Base-by-base conservation (phyloP, 2,888 invertebrate genomes). In the Brachypterus glaber region DNA sequence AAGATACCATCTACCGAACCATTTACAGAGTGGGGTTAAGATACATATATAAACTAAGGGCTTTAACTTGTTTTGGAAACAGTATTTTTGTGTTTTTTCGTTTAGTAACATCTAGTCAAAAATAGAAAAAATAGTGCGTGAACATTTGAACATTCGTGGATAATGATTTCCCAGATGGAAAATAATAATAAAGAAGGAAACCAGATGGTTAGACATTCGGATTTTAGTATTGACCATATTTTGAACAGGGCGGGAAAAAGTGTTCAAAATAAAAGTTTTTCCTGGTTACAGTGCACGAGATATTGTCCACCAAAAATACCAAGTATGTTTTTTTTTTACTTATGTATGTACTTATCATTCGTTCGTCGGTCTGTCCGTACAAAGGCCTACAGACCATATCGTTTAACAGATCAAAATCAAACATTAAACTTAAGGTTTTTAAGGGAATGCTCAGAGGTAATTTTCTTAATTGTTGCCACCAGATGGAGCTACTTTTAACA, bases 251-350 rank as follows among this genome's bases (percentile, higher is more conserved):
- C 73, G 13, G 63, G 75, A 27, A 52, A 50, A 44, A 50, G 43
- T 30, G 21, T 18, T 18, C 11, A 30, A 9, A 33, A 25, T 12
- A 40, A 30, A 35, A 32, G 7, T 5, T 54, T 51, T 40, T 17
- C 71, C 34, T 83, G 83, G 83, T 60, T 83, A 46, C 75, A 76
- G 46, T 83, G 81, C 52, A 82, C 82, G 3, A 69, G 83, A 43
- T 83, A 82, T 53, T 73, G 74, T 47, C 83, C 83, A 1, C 83
- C 83, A 1, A 78, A 77, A 52, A 58, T 83, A 32, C 78, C 77
- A 53, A 71, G 82, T 74, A 70, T 77, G 74, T 63, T 46, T 36
- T 35, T 43, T 37, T n/a, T n/a, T n/a, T n/a, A n/a, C n/a, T n/a
- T n/a, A n/a, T n/a, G n/a, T n/a, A n/a, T n/a, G n/a, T n/a, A n/a